Evolutionary conservation across 2,797 vertebrate genomes (phyloP), one percentile per base, ranked within the genome.

Genomic region (Darevskia nairensis): DNA sequence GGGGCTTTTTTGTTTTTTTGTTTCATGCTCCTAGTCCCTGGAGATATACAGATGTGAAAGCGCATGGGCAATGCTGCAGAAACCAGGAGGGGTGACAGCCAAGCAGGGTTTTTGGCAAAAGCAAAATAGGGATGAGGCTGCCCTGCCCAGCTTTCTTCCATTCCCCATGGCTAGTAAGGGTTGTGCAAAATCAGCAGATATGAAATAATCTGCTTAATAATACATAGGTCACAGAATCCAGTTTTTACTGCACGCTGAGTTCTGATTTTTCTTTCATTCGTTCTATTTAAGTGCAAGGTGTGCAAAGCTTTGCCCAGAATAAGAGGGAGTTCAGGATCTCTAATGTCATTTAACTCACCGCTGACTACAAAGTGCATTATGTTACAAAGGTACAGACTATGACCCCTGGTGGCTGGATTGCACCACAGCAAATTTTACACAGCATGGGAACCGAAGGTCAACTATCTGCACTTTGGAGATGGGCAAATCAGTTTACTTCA

Each of bases 371-470:
- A 66, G 32, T n/a, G 9, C 2, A 32, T 61, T 21, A 32, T 3
- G 55, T 55, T 32, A 32, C 21, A 88, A 72, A 64, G 55, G 69
- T 15, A 64, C 9, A 66, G n/a, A 8, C 9, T 25, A 4, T 55
- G 61, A n/a, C 71, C n/a, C 72, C 83, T 85, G 25, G 41, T 69
- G 87, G 87, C 64, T 68, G 80, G 19, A 68, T 9, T 81, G 44
- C 29, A 27, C 6, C 5, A 27, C 19, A 41, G 8, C 79, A 75
- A 82, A 19, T 44, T 55, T 46, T n/a, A 75, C 80, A 68, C 6
- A 64, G 25, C 6, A 8, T 3, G 8, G 6, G 46, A 13, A 55
- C 5, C 11, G 5, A 32, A 21, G 9, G 25, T 4, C 75, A 25
- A 71, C 29, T 32, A n/a, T 8, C 39, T 82, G 25, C 25, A 44